Base-by-base conservation (phyloP, 92 coral and sea anemone species). In the Actinostola sp. region DNA sequence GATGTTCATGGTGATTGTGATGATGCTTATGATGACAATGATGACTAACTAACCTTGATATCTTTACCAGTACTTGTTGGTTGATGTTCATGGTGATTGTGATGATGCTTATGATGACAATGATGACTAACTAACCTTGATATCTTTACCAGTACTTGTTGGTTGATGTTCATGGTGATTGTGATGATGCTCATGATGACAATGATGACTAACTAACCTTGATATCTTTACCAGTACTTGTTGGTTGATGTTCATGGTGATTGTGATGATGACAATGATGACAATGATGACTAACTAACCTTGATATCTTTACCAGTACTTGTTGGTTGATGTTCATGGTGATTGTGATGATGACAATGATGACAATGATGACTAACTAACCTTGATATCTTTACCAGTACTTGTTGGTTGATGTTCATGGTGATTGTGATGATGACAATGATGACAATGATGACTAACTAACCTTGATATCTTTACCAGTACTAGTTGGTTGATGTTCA, bases 381-480 rank as follows among this genome's bases (percentile, higher is more conserved):
- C 97, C 92, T 92, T 92, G 81, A 92, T 80, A 52, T 93, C 98
- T 77, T 91, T 89, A 16, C 96, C 77, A 17, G 83, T 90, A 57
- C 95, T 85, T 48, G 90, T 83, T 28, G 89, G 86, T 46, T n/a
- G n/a, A n/a, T n/a, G n/a, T n/a, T n/a, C n/a, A n/a, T n/a, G n/a
- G n/a, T n/a, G n/a, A 8, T 9, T 48, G n/a, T 48, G 54, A 48
- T 48, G 54, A 48, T 30, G 34, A 11, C 65, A 31, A 30, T 17
- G 20, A 59, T 16, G 23, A 3, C 5, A 48, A 7, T 20, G 54
- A 16, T 7, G 21, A 48, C 0, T 48, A 48, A 41, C 23, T 35
- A 71, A 92, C 97, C 92, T 92, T 92, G 81, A 92, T 80, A 52
- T 93, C 98, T 77, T 91, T 89, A 16, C 96, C 77, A 17, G 83